Evolutionary conservation across 2,888 invertebrate genomes (phyloP), one percentile per base, ranked within the genome.

Genomic region (Gortyna flavago): DNA sequence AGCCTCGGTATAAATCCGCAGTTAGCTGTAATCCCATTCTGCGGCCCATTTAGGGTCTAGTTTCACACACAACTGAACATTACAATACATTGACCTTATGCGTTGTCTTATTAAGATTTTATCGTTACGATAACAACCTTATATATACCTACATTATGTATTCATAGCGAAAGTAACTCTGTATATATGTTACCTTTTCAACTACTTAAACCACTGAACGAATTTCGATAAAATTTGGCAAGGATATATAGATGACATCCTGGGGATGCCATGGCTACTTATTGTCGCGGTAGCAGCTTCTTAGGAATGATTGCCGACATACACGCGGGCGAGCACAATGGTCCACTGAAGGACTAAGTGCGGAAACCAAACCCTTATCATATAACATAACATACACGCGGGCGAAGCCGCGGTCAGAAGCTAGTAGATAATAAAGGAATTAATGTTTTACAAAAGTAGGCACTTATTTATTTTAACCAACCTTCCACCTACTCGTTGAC

Each of bases 1-100:
- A 95, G 93, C 95, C 95, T 90, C 91, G 87, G 93, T 90, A 94
- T 95, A 96, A 95, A 94, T 94, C 94, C 94, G 92, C 91, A 92
- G 93, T 94, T 95, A 94, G 91, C 87, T 91, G 93, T 95, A 94
- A 96, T 95, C 95, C 93, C 86, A 95, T 94, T 92, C 91, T 79
- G 80, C 85, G 92, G 92, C 89, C 89, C 88, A 91, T 93, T 93
- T 93, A 91, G 90, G 91, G 86, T 89, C 90, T 91, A 92, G 92
- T 93, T 94, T 93, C 90, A 94, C 93, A 93, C 92, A 90, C 90
- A 91, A 91, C 91, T 91, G 90, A 92, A 92, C 92, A 92, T 89
- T 89, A 91, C 89, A 91, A 92, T 89, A 90, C 93, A 90, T 91
- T 93, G 92, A 93, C 91, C 86, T 77, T 73, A 84, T 89, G 78